Percentiles rank a stretch among this genome's conserved stretches.
These are phyloP conservation scores for Cladorhizidae sp. DNA, from an alignment of 37 sponge, comb jelly and placozoan genomes.

Conservation along the genomic window DNA sequence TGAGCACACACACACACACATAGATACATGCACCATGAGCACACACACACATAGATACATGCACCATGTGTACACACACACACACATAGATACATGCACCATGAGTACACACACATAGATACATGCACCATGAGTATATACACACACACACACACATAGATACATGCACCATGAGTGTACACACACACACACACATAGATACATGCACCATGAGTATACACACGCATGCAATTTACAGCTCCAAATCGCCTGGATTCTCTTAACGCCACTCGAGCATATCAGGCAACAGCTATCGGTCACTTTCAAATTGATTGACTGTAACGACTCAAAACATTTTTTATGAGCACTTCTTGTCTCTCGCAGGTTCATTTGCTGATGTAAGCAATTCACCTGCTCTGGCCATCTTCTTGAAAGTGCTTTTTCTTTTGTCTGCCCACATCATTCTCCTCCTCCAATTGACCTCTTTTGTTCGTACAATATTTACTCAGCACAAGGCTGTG, in stretches of 20 bases:
- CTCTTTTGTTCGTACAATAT: slow-evolving; percentile 60
- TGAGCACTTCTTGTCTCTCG: neutral
- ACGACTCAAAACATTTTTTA: neutral
- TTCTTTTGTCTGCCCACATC: slow-evolving; percentile 53
- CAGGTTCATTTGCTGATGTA: slow-evolving; percentile 16
- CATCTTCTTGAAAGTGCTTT: neutral
- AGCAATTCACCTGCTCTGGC: slow-evolving; percentile 16
- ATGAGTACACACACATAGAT: too few species aligned
- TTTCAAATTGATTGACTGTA: neutral
- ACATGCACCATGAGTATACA: too few species aligned
- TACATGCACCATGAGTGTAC: too few species aligned
- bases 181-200: too few species aligned
- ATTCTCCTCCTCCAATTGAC: slow-evolving; percentile 50
- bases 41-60: too few species aligned
- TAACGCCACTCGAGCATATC: slow-evolving; percentile 35
- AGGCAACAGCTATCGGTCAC: slow-evolving; percentile 18
- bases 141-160: too few species aligned
- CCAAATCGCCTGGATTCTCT: slow-evolving; percentile 70
- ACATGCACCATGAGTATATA: too few species aligned
- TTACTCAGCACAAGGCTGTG: slow-evolving; percentile 50
- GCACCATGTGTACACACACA: too few species aligned
- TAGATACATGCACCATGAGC: too few species aligned
- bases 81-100: too few species aligned
- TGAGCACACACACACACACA: too few species aligned
- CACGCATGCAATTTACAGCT: slow-evolving; percentile 70